These are phyloP conservation scores for Danionella dracula DNA, from an alignment of 2,797 vertebrate species.

Conservation along the genomic window DNA sequence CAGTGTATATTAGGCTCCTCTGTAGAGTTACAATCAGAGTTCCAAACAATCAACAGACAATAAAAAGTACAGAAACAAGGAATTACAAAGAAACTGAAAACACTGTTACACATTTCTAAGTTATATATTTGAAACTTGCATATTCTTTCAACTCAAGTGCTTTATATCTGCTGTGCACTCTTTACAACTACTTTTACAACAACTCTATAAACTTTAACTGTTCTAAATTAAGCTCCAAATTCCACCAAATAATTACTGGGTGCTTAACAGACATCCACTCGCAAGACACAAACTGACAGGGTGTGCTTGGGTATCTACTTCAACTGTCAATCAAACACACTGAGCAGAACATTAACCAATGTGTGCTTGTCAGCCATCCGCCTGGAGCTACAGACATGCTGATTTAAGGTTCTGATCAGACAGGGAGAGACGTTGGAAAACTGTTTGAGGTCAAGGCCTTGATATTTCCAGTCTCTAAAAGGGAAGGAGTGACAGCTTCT, in stretches of 20 bases:
- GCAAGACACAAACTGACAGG: slow-evolving; percentile 21
- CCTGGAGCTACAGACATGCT: not conserved
- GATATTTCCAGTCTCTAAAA: slow-evolving; percentile 10
- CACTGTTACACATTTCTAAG: no score
- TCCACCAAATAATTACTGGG: not conserved
- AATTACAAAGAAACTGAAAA: no score
- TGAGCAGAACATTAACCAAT: slow-evolving; percentile 17
- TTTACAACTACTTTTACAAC: not conserved
- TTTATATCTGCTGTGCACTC: not conserved
- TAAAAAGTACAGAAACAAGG: no score
- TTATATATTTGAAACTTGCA: no score
- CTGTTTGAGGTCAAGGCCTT: slow-evolving; percentile 7
- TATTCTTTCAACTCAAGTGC: not conserved
- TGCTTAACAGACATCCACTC: slow-evolving; percentile 27
- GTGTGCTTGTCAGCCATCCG: slow-evolving; percentile 3
- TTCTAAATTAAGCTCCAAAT: slow-evolving; percentile 1
- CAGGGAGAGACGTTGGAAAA: slow-evolving; percentile 6
- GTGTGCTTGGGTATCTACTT: slow-evolving; percentile 24
- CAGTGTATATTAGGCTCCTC: no score
- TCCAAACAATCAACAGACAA: no score
- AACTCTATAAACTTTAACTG: not conserved
- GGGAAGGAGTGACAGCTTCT: slow-evolving; percentile 1
- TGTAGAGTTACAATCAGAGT: no score
- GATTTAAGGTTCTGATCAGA: slow-evolving; percentile 14
- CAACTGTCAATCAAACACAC: slow-evolving; percentile 30